These are phyloP conservation scores for Corythornis cristatus DNA, from an alignment of 2,113 vertebrate genomes.

Conservation along the genomic window DNA sequence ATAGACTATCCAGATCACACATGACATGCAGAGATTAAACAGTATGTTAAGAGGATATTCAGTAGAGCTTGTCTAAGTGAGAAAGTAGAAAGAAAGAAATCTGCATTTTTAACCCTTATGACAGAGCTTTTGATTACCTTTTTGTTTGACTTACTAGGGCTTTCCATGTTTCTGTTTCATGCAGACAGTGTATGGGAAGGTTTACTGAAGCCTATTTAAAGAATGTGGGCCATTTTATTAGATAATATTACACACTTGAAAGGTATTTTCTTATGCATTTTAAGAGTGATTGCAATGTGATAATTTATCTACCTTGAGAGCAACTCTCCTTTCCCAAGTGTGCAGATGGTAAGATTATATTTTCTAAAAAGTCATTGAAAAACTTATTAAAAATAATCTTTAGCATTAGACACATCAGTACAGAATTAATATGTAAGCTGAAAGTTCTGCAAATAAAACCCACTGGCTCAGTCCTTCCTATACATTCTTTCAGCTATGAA, in stretches of 20 bases:
- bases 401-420: neutral
- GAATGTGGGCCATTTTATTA: conserved; percentile 6
- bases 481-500: neutral
- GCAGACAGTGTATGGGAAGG: neutral
- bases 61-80: neutral
- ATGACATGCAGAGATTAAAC: neutral
- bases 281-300: neutral
- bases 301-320: neutral
- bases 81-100: neutral
- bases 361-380: neutral
- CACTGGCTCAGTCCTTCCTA: neutral
- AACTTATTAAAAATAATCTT: neutral
- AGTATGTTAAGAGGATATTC: neutral
- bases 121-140: neutral
- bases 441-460: neutral
- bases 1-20: neutral
- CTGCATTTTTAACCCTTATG: neutral
- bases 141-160: neutral
- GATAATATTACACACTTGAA: conserved; percentile 40
- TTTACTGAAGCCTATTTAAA: conserved; percentile 13
- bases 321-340: neutral
- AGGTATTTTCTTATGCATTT: conserved; percentile 29
- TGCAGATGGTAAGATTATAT: neutral
- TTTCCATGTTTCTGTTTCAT: neutral
- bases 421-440: neutral